phyloP scores from a whole-genome alignment of 2,797 vertebrate genomes.

The Acridotheres tristis region DNA sequence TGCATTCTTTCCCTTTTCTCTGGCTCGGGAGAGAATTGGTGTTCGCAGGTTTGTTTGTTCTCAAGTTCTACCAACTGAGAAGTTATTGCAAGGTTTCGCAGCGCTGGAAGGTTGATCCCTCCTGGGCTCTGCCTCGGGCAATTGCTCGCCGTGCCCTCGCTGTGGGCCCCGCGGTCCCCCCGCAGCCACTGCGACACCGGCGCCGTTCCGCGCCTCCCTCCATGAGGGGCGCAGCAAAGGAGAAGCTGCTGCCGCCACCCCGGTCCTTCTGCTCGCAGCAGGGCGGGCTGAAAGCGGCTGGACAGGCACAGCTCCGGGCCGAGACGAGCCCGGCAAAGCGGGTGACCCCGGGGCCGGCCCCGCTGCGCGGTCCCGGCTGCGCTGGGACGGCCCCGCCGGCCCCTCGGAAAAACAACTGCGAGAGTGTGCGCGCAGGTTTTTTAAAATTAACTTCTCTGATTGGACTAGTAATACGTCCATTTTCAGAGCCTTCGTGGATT shows the following conservation, averaged over 20 bases:
- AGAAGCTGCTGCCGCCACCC: too few species aligned
- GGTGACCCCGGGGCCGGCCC: too few species aligned
- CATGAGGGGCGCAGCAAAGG: rapidly evolving
- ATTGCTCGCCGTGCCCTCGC: background rate
- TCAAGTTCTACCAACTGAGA: too few species aligned
- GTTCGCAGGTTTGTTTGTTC: background rate
- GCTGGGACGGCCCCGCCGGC: rapidly evolving
- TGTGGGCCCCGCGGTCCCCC: rapidly evolving
- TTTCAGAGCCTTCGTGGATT: background rate
- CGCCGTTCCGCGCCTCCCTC: background rate
- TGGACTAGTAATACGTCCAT: background rate
- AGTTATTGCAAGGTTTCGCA: background rate
- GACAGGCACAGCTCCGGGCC: too few species aligned
- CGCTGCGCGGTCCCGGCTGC: background rate
- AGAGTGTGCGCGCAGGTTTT: rapidly evolving
- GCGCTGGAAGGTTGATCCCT: background rate
- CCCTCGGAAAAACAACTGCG: rapidly evolving
- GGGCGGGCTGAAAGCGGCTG: rapidly evolving
- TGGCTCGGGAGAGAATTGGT: background rate
- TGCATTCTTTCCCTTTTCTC: too few species aligned
- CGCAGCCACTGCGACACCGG: rapidly evolving
- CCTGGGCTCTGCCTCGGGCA: rapidly evolving
- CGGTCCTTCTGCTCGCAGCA: background rate
- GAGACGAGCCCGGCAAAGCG: too few species aligned
- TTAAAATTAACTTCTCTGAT: background rate